Evolutionary conservation across 1,140 invertebrate genomes (phyloP), one percentile per base, ranked within the genome.

Genomic region (Leucophenga varia): DNA sequence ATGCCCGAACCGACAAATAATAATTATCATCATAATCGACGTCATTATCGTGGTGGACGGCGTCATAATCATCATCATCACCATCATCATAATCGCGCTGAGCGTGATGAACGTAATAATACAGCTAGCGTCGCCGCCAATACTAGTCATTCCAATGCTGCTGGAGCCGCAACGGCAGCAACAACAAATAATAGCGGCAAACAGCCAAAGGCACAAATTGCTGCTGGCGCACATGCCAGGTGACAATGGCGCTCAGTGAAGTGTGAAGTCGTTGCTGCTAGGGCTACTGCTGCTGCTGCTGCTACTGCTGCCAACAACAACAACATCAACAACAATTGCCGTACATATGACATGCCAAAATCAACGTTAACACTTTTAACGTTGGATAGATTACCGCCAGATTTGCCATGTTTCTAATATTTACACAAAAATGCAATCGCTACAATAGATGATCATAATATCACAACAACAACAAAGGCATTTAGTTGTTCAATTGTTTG

Each of bases 11-110:
- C 71, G 19, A 73, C 71, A 9, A 74, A 73, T 17, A 74, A 74
- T 41, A 71, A 73, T 38, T 69, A 73, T 53, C 60, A 65, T 25
- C 68, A 74, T 54, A 65, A 73, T 13, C 65, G 67, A 57, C 47
- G 71, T 6, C 52, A 64, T 1, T 61, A 74, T 35, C 69, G 60
- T 59, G 52, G 71, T 18, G 71, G 71, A 3, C 58, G 67, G 0
- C 44, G 64, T 5, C 65, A 61, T 0, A 68, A 72, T 55, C 65
- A 72, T 40, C 61, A 72, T 43, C 68, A 72, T 40, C 63, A 72
- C 13, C 69, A 72, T 13, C 57, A 67, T 41, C 49, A 40, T 20
- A 51, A 60, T 6, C 54, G 63, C 21, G 52, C 53, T 4, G 64
- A 72, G 19, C 64, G 68, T 12, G 43, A 30, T 1, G 64, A 61